A percentile compares a stretch with the other conserved stretches of the same genome.
phyloP scores from a whole-genome alignment of 1,140 invertebrate species.

The Pachyrhynchus sulphureomaculatus region DNA sequence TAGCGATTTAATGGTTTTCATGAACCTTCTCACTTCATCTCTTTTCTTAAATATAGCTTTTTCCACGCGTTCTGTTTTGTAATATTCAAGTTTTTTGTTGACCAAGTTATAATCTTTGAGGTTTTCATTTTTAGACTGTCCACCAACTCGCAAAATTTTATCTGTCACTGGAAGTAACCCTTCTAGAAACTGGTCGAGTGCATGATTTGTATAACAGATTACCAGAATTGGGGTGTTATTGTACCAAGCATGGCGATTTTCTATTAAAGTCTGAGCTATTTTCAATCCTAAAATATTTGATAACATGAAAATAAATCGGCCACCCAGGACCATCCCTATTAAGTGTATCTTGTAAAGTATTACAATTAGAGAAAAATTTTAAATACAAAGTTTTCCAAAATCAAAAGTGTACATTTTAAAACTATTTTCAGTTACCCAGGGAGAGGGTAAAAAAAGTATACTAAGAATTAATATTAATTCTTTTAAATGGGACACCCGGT shows the following conservation, averaged over 20 bases:
- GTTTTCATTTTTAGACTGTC: slow-evolving; percentile 63
- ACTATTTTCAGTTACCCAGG: too few relatives aligned
- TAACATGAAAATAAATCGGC: too few relatives aligned
- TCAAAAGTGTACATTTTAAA: too few relatives aligned
- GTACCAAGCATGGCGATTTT: slow-evolving; percentile 51
- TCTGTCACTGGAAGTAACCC: slow-evolving; percentile 60
- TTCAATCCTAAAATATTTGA: slow-evolving; percentile 67
- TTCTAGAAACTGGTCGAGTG: slow-evolving; percentile 86
- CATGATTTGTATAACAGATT: slow-evolving; percentile 85
- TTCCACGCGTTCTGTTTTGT: not conserved
- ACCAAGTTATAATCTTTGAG: slow-evolving; percentile 56
- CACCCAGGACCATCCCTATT: too few relatives aligned
- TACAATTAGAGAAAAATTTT: too few relatives aligned
- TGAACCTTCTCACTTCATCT: not conserved
- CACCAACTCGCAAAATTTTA: slow-evolving; percentile 71
- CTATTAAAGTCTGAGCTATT: slow-evolving; percentile 61
- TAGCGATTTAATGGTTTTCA: slow-evolving; percentile 25
- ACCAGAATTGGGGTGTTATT: slow-evolving; percentile 65
- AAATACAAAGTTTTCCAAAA: too few relatives aligned
- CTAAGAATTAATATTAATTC: too few relatives aligned
- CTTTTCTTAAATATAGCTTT: slow-evolving; percentile 3
- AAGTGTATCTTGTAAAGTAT: too few relatives aligned
- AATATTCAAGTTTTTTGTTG: not conserved
- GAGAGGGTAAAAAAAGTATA: too few relatives aligned
- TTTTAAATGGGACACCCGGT: too few relatives aligned